Percentiles rank a stretch among this genome's conserved stretches.
Conservation (phyloP, 2,888 invertebrate genomes). For the Slavum lentiscoides region DNA sequence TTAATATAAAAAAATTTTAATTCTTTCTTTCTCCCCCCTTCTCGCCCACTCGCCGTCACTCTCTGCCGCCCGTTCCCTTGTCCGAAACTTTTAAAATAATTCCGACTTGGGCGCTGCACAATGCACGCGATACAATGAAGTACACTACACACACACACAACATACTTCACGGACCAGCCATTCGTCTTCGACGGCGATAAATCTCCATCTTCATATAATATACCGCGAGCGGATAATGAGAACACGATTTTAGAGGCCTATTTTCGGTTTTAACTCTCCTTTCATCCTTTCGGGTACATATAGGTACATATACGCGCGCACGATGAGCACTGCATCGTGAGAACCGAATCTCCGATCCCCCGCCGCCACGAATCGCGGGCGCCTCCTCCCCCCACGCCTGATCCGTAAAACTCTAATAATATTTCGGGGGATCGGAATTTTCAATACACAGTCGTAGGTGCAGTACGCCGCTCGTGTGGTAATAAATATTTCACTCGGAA, state of each 20-base stretch:
- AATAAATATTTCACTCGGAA: too few relatives aligned
- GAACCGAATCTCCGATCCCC: slow-evolving; percentile 42
- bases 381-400: not conserved
- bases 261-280: slow-evolving; percentile 20
- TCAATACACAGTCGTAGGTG: too few relatives aligned
- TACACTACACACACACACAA: too few relatives aligned
- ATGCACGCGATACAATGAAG: slow-evolving; percentile 7
- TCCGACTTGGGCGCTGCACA: slow-evolving; percentile 27
- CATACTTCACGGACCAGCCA: too few relatives aligned
- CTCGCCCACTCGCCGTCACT: too few relatives aligned
- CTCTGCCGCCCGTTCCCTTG: too few relatives aligned
- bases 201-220: not conserved
- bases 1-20: slow-evolving; percentile 39
- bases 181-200: slow-evolving; percentile 6
- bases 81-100: too few relatives aligned
- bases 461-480: too few relatives aligned
- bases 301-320: too few relatives aligned
- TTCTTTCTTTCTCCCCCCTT: not conserved
- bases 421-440: too few relatives aligned
- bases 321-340: slow-evolving; percentile 5
- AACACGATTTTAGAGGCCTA: slow-evolving; percentile 25
- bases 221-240: slow-evolving; percentile 13
- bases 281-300: not conserved
- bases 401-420: too few relatives aligned
- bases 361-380: not conserved